Evolutionary conservation across 2,888 invertebrate genomes (phyloP).

Genomic region (Chaetoderma sp.): DNA sequence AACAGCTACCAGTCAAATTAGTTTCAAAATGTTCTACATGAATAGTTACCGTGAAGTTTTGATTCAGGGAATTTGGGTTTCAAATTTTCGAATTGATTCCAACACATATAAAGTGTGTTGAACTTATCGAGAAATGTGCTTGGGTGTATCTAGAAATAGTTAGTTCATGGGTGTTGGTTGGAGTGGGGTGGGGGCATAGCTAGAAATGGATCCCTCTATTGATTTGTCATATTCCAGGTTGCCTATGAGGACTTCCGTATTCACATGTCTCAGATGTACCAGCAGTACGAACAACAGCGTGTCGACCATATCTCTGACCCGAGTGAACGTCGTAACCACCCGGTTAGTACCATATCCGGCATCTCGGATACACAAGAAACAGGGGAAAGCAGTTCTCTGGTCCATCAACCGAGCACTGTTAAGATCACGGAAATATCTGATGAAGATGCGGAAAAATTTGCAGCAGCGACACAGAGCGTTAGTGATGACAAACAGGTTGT

Average conservation of each 20-base stretch:
- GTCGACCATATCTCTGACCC: conserved; percentile 97
- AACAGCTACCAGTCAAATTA: no score
- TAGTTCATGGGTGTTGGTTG: no score
- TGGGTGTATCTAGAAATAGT: no score
- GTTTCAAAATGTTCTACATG: no score
- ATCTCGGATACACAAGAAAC: conserved; percentile 40
- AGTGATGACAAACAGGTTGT: not conserved
- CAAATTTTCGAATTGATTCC: no score
- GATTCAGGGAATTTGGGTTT: no score
- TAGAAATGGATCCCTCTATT: not conserved
- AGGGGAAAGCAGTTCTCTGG: no score
- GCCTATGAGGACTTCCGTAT: conserved; percentile 98
- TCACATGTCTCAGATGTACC: conserved; percentile 92
- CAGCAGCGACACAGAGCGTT: not conserved
- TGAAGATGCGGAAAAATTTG: conserved; percentile 2
- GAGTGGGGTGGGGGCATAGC: not conserved
- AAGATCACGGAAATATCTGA: conserved; percentile 56
- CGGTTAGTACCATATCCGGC: conserved; percentile 96
- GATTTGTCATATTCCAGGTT: conserved; percentile 75
- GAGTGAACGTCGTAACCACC: conserved; percentile 89
- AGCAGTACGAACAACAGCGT: conserved; percentile 86
- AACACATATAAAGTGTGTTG: no score
- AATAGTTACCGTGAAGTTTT: no score
- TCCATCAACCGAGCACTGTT: conserved; percentile 50
- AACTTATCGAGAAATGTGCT: no score